Base-by-base conservation (phyloP, 2,797 vertebrate genomes). In the Pseudochirops corinnae region DNA sequence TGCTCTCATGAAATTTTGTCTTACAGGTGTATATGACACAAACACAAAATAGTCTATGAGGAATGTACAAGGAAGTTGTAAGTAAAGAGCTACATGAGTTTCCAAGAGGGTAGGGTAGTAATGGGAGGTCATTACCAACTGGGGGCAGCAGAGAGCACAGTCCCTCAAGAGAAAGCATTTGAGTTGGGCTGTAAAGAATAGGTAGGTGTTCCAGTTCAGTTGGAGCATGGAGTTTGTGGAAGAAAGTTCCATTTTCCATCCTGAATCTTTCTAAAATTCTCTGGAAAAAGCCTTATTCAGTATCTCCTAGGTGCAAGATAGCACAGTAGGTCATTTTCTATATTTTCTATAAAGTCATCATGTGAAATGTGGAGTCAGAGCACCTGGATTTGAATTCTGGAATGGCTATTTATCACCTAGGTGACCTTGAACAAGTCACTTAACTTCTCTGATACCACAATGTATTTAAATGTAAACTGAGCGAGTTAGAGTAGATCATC, bases 311-410 rank as follows among this genome's bases (percentile, higher is more conserved):
- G 3, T 87, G 21, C 4, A 87, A 87, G 39, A 21, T 7, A 87
- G 39, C 3, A 4, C 3, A 26, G 74, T 7, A 39, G 9, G 39
- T 87, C 18, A 82, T 82, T 46, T 82, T n/a, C n/a, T n/a, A n/a
- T 82, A 39, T 21, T 39, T 21, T 33, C 33, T 39, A 46, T 46
- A 82, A 95, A 52, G 33, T 91, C 90, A 94, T 29, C 90, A 55
- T 92, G 18, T 91, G 52, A 94, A 96, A 95, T 1, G 29, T 90
- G 94, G 56, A 67, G 39, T 56, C 57, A 91, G 92, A 94, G 87
- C 50, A 92, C 82, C 28, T 91, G 50, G 29, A 14, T 94, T 4
- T 94, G 46, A 74, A 67, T 96, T 94, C 55, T 50, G 31, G 95
- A 53, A 93, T 56, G 55, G 0, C 6, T 9, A 82, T 1, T 46